Evolutionary conservation across 2,797 vertebrate genomes (phyloP), one percentile per base, ranked within the genome.

Genomic region (Podargus strigoides): DNA sequence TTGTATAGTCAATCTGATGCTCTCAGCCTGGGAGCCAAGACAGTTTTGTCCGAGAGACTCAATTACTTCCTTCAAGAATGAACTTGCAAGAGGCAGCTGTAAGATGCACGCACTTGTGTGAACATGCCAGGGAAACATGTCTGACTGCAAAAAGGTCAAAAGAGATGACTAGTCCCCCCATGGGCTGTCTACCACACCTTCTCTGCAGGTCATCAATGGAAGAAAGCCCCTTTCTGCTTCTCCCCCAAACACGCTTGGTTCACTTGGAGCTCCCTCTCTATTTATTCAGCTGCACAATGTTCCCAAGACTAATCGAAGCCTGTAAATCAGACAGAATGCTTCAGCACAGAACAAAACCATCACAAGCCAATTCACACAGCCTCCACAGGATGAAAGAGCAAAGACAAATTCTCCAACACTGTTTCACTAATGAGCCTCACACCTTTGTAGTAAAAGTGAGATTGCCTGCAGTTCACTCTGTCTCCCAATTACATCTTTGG

Each of bases 1-100:
- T 77, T 73, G 73, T 69, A 7, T 30, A 91, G 53, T 41, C 93
- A 72, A 56, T 26, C n/a, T 52, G 70, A 72, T 68, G 62, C 10
- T 44, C n/a, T 55, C 74, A 80, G 59, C 41, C 74, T 7, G 0
- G 4, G 52, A 90, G 83, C 70, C 83, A 81, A 75, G 73, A 70
- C 20, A 23, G 55, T 62, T 89, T 93, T 89, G 81, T 95, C 79
- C 2, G 2, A 89, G 39, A 41, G 6, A 39, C 74, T 95, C 70
- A 69, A 87, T 82, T 79, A 36, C 15, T 88, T 50, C 75, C 86
- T 91, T 89, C 74, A 76, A 67, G 94, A 77, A 94, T 8, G 19
- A 63, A 55, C 90, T 70, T 85, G 86, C 77, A 82, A 42, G 68
- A 49, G 52, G 86, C 86, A 95, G 86, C 92, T 89, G 87, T 83